A percentile compares a stretch with the other conserved stretches of the same genome.
Evolutionary conservation across 1,140 invertebrate genomes (phyloP).

Genomic region (Euschistus heros): DNA sequence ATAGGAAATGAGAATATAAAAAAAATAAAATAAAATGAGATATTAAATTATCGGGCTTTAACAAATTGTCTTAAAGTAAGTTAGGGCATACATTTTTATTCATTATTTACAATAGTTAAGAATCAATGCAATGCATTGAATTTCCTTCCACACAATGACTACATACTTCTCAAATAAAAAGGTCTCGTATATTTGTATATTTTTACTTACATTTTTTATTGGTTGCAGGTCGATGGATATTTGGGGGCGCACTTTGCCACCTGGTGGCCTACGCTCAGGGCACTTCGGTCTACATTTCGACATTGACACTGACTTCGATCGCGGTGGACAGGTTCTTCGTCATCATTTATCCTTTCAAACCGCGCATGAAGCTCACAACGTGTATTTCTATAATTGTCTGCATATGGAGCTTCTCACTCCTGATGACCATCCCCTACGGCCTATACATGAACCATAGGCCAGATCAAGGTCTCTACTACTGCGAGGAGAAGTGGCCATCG

Average conservation of each 20-base stretch:
- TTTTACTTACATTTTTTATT: conserved; percentile 2
- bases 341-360: conserved; percentile 90
- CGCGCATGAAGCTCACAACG: conserved; percentile 74
- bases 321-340: conserved; percentile 94
- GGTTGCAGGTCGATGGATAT: conserved; percentile 60
- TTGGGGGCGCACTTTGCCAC: conserved; percentile 78
- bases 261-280: conserved; percentile 87
- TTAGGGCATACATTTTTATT: too few relatives aligned
- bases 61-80: too few relatives aligned
- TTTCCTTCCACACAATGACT: too few relatives aligned
- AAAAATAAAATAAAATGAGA: too few relatives aligned
- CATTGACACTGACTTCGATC: conserved; percentile 89
- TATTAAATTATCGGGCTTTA: too few relatives aligned
- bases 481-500: conserved; percentile 83
- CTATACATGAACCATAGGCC: conserved; percentile 57
- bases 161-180: too few relatives aligned
- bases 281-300: conserved; percentile 90
- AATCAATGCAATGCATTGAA: too few relatives aligned
- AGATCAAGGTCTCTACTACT: conserved; percentile 48
- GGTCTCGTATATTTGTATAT: too few relatives aligned
- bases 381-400: conserved; percentile 73
- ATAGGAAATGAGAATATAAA: too few relatives aligned
- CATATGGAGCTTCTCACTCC: conserved; percentile 82
- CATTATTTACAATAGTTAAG: too few relatives aligned
- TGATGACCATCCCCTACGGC: conserved; percentile 85